Evolutionary conservation across 2,797 vertebrate genomes (phyloP).

Genomic region (Mus caroli): DNA sequence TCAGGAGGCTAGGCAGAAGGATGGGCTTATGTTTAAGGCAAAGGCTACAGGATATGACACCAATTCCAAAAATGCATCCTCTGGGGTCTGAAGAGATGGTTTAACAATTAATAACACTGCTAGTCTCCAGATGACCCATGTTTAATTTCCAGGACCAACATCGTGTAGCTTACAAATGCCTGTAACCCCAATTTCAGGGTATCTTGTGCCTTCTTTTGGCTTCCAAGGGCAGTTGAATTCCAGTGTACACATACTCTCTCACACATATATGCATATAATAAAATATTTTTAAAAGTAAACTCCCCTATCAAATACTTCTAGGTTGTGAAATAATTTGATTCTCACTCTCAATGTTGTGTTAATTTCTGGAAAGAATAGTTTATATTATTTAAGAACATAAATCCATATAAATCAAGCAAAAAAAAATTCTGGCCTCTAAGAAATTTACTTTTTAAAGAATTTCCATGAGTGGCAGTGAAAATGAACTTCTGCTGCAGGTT

Average conservation of each 20-base stretch:
- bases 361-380: background rate
- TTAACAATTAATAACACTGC: background rate
- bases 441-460: constrained; percentile 14
- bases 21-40: background rate
- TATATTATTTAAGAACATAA: background rate
- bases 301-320: background rate
- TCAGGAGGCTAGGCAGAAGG: background rate
- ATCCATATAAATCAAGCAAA: background rate
- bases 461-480: background rate
- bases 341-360: background rate
- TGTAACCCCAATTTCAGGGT: background rate
- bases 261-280: background rate
- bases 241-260: background rate
- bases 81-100: background rate
- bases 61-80: background rate
- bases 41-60: background rate
- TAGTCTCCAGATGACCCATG: background rate
- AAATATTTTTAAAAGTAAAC: background rate
- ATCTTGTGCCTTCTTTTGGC: no score
- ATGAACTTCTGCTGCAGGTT: constrained; percentile 25
- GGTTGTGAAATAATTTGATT: constrained; percentile 40
- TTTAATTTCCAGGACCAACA: background rate
- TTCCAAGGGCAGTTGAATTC: background rate
- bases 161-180: background rate
- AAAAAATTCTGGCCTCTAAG: background rate